phyloP scores from a whole-genome alignment of 2,113 vertebrate genomes.

The Ascaphus truei region DNA sequence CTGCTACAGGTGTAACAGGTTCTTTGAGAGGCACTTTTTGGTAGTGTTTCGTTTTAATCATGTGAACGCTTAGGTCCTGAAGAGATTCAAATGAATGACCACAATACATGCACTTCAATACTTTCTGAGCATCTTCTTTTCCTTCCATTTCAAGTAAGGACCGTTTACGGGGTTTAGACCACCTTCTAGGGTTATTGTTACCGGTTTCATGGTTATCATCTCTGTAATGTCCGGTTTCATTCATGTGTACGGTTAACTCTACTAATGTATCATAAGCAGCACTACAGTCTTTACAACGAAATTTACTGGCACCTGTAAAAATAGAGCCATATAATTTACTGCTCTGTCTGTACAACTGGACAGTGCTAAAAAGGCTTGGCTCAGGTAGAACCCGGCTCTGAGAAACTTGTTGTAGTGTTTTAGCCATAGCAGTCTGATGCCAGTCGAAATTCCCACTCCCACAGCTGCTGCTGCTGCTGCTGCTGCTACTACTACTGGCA shows the following conservation, averaged over 20 bases:
- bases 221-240: constrained; percentile 94
- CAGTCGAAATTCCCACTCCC: constrained; percentile 94
- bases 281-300: constrained; percentile 97
- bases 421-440: constrained; percentile 96
- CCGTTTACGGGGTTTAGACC: constrained; percentile 97
- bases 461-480: constrained; percentile 92
- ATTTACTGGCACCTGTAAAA: constrained; percentile 98
- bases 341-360: constrained; percentile 96
- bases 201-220: constrained; percentile 97
- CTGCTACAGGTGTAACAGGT: constrained; percentile 90
- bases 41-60: constrained; percentile 99
- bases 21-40: constrained; percentile 99
- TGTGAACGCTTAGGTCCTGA: constrained; percentile 96
- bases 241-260: constrained; percentile 97
- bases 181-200: constrained; percentile 85
- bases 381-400: constrained; percentile 81
- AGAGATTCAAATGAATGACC: constrained; percentile 98
- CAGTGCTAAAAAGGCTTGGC: constrained; percentile 94
- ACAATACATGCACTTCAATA: constrained; percentile 98
- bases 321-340: constrained; percentile 97
- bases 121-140: constrained; percentile 97
- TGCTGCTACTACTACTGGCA: constrained; percentile 88
- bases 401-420: constrained; percentile 91
- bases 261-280: constrained; percentile 95
- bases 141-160: constrained; percentile 97